Evolutionary conservation across 2,113 vertebrate genomes (phyloP).

Genomic region (Gallinago undulata): DNA sequence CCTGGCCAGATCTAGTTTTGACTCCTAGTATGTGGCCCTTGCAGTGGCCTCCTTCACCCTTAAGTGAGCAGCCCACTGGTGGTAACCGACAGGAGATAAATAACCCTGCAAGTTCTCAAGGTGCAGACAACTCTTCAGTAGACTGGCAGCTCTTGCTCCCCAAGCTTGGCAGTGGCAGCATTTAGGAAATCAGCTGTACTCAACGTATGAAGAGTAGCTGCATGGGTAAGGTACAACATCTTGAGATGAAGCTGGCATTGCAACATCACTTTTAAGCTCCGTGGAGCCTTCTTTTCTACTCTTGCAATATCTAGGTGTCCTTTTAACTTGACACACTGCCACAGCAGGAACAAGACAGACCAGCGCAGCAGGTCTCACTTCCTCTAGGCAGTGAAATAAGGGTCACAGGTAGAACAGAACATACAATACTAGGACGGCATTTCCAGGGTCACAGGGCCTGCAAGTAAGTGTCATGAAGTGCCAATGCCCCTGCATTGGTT

Average conservation of each 20-base stretch:
- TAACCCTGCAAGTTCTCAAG: background rate
- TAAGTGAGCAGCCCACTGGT: background rate
- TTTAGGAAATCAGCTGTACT: background rate
- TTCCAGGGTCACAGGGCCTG: background rate
- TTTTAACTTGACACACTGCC: background rate
- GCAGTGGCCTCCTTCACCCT: background rate
- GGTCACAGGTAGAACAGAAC: background rate
- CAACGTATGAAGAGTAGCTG: background rate
- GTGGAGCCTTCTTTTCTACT: background rate
- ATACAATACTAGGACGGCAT: background rate
- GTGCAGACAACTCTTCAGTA: background rate
- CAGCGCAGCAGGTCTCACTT: background rate
- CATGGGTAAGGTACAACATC: background rate
- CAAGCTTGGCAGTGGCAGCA: background rate
- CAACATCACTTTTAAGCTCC: background rate
- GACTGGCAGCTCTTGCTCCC: background rate
- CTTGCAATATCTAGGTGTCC: background rate
- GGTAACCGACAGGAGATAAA: background rate
- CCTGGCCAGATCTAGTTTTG: background rate
- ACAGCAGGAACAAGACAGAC: background rate
- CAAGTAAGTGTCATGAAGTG: background rate
- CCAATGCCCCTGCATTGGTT: background rate
- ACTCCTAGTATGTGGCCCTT: background rate
- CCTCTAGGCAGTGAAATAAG: background rate
- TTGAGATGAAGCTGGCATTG: background rate